Conservation (phyloP, 2,797 vertebrate genomes). For the Gobio occitaniae region DNA sequence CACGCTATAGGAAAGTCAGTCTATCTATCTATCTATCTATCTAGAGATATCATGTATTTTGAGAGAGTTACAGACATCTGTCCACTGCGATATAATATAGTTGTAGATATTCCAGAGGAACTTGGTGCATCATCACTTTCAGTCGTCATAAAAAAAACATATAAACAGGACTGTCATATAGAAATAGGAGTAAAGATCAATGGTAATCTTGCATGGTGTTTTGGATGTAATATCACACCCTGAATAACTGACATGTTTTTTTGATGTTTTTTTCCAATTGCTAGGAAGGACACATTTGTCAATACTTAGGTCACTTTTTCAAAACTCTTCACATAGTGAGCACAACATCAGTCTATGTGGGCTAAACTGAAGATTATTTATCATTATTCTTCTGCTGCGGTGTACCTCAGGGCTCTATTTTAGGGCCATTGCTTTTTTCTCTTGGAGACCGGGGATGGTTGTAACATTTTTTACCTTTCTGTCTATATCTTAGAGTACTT, state of each 20-base stretch:
- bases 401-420: no score
- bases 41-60: neutral
- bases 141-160: neutral
- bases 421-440: no score
- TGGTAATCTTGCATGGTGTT: slow-evolving; percentile 2
- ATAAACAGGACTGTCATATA: neutral
- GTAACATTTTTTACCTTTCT: no score
- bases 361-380: neutral
- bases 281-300: neutral
- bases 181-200: slow-evolving; percentile 10
- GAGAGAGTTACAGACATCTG: neutral
- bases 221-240: slow-evolving; percentile 16
- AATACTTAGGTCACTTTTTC: neutral
- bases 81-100: neutral
- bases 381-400: no score
- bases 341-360: neutral
- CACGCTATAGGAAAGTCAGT: neutral
- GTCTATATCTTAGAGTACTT: no score
- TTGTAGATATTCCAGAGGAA: neutral
- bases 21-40: no score
- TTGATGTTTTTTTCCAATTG: neutral
- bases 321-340: neutral
- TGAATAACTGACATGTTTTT: neutral
- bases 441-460: no score
- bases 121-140: neutral